These are phyloP conservation scores for Champsocephalus gunnari DNA, from an alignment of 2,797 vertebrate genomes.

Conservation along the genomic window DNA sequence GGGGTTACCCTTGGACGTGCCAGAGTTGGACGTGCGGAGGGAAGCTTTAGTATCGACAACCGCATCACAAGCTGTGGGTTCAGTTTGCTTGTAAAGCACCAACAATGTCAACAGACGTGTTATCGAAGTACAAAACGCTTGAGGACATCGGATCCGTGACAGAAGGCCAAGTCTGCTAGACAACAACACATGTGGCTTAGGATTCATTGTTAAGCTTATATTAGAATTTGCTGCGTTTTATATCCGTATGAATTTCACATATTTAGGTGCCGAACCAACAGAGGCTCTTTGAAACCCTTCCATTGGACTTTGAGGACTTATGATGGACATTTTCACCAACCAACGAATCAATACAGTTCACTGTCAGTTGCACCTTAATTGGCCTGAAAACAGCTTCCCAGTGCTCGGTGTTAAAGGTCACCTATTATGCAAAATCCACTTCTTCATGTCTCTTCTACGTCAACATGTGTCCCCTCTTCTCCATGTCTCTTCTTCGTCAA, in stretches of 20 bases:
- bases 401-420: background rate
- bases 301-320: background rate
- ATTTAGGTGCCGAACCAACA: background rate
- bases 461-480: no score
- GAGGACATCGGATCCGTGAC: no score
- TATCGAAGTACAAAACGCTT: no score
- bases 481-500: no score
- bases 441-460: no score
- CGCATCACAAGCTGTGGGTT: background rate
- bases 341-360: background rate
- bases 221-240: background rate
- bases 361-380: background rate
- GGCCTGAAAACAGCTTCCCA: background rate
- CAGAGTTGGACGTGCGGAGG: no score
- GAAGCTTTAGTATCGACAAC: no score
- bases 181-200: background rate
- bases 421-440: background rate
- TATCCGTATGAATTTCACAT: background rate
- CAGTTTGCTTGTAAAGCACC: no score
- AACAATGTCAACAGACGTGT: no score
- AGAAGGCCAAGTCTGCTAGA: background rate
- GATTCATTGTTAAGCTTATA: background rate
- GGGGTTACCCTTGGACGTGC: no score
- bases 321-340: background rate
- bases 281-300: background rate